Evolutionary conservation across 2,797 vertebrate species (phyloP), one percentile per base, ranked within the genome.

Genomic region (Rhabdophis nuchalis): DNA sequence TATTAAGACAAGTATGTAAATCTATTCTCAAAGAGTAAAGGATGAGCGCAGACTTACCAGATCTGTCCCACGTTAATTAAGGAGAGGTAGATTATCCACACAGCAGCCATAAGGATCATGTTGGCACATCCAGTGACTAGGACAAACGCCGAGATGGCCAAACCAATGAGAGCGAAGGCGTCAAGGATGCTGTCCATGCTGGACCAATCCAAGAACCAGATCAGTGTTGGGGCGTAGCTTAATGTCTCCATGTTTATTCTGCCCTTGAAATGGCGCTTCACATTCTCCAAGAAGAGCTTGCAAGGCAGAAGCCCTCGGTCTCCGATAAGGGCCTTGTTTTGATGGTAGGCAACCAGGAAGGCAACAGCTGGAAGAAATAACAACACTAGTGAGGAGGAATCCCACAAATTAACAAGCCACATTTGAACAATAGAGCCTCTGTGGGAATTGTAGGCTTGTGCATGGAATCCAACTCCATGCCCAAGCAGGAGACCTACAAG

Each of bases 281-380:
- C 94, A 0, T 97, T 98, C 94, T 97, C 97, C 93, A 99, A 97
- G 96, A 99, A 98, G 3, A 94, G 94, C 86, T 95, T 97, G 93
- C 98, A 98, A 50, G 99, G 98, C 90, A 99, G 98, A 53, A 99
- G 97, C 0, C 99, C 99, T 0, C 89, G 97, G 5, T 98, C 97
- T 0, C 99, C 99, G 0, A 99, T 98, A 93, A 99, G 98, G 96
- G 98, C 98, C 95, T 98, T 99, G 97, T 99, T 99, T 97, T 99
- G 99, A 85, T 98, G 97, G 52, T 98, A 98, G 0, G 98, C 99
- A 54, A 99, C 98, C 64, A 97, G 94, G 96, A 99, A 99, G 0
- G 99, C 99, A 93, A 99, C 98, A 1, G 97, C 99, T 97, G 91
- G 85, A 91, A 90, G 89, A 41, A 4, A 77, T 64, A 90, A 0